Conservation (phyloP, 2,888 invertebrate genomes). For the Acanthosepion lycidas region DNA sequence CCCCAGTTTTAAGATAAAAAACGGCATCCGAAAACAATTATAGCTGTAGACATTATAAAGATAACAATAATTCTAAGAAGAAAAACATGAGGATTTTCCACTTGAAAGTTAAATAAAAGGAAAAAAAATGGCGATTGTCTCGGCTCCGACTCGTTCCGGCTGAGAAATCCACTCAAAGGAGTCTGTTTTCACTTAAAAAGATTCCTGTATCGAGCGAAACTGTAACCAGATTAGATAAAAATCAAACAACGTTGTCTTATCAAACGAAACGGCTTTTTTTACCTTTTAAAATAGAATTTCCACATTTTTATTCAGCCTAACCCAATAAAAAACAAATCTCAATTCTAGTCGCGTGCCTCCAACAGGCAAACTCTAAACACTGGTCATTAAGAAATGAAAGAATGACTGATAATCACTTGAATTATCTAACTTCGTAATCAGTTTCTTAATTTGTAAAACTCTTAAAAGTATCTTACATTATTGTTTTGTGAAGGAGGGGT, state of each 20-base stretch:
- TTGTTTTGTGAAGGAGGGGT: neutral
- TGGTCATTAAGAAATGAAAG: neutral
- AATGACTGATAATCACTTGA: neutral
- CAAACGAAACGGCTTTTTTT: neutral
- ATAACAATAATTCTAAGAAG: neutral
- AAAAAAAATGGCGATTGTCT: neutral
- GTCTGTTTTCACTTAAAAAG: slow-evolving; percentile 12
- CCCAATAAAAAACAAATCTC: neutral
- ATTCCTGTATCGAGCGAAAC: neutral
- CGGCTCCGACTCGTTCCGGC: neutral
- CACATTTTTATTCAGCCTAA: neutral
- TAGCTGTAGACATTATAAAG: neutral
- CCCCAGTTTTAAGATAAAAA: neutral
- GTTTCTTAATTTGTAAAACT: neutral
- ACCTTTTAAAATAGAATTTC: neutral
- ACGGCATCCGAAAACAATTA: neutral
- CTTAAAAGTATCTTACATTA: neutral
- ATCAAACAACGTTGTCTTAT: neutral
- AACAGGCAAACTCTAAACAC: neutral
- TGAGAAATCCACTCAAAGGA: neutral
- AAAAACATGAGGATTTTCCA: neutral
- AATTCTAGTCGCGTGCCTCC: neutral
- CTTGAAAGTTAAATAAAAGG: neutral
- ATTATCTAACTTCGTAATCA: neutral
- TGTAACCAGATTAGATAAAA: neutral